These are phyloP conservation scores for Sitta europaea DNA, from an alignment of 2,113 vertebrate genomes.

Conservation along the genomic window DNA sequence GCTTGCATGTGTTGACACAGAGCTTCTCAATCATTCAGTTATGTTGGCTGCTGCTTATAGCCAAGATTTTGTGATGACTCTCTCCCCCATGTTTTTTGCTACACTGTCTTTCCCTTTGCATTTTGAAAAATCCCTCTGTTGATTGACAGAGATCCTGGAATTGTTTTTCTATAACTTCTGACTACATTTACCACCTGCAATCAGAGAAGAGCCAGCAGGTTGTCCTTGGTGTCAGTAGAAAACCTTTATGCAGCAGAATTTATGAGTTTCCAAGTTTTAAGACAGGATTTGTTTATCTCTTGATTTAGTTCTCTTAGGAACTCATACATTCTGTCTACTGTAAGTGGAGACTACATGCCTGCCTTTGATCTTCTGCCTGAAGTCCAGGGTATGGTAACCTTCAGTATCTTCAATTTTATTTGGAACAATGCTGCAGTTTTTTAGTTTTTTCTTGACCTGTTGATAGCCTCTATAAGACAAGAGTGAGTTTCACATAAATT, in stretches of 20 bases:
- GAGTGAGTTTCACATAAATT: background rate
- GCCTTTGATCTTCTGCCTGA: background rate
- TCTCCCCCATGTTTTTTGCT: background rate
- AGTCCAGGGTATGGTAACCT: background rate
- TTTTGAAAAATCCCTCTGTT: background rate
- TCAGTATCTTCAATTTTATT: background rate
- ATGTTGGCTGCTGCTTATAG: background rate
- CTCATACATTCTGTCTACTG: rapidly evolving
- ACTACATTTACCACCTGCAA: background rate
- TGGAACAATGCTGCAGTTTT: background rate
- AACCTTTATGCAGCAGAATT: background rate
- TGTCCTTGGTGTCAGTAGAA: background rate
- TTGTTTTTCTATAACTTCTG: background rate
- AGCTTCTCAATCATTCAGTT: background rate
- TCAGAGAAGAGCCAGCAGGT: background rate
- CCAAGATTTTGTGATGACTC: background rate
- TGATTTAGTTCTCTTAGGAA: background rate
- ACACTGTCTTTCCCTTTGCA: background rate
- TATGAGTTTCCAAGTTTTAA: background rate
- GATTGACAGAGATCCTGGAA: background rate
- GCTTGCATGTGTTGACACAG: background rate
- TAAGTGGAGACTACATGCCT: background rate
- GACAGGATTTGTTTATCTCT: background rate
- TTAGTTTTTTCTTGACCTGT: background rate
- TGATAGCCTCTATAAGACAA: background rate